Evolutionary conservation across 1,140 invertebrate genomes (phyloP).

Genomic region (Rhagoletis zephyria): DNA sequence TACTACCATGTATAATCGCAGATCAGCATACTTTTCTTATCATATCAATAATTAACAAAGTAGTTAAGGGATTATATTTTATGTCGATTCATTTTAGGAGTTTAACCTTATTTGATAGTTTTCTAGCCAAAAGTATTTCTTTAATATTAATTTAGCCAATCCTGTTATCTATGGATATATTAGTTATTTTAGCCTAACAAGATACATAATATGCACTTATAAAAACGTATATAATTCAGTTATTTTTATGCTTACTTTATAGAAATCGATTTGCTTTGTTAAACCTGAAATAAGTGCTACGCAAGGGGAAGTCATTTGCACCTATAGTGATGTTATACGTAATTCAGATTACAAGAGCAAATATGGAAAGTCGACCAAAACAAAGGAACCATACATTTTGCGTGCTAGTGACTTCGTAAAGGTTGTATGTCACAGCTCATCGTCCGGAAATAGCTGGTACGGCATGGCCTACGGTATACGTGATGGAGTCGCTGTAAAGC

Average conservation of each 20-base stretch:
- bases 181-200: no score
- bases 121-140: no score
- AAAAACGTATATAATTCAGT: no score
- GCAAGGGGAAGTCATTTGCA: conserved; percentile 76
- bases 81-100: no score
- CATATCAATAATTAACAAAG: no score
- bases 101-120: no score
- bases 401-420: conserved; percentile 80
- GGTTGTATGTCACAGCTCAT: conserved; percentile 74
- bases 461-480: conserved; percentile 70
- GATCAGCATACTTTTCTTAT: no score
- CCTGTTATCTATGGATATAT: no score
- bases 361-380: conserved; percentile 74
- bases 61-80: no score
- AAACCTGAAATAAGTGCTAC: conserved; percentile 74
- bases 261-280: conserved; percentile 76
- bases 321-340: conserved; percentile 78
- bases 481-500: conserved; percentile 60
- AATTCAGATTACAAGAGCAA: conserved; percentile 76
- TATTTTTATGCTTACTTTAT: background rate
- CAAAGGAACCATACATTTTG: conserved; percentile 77
- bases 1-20: no score
- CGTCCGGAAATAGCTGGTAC: conserved; percentile 63
- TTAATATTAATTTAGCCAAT: no score
- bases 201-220: no score